Conservation (phyloP, 2,797 vertebrate genomes). For the Melanotaenia nigrans region DNA sequence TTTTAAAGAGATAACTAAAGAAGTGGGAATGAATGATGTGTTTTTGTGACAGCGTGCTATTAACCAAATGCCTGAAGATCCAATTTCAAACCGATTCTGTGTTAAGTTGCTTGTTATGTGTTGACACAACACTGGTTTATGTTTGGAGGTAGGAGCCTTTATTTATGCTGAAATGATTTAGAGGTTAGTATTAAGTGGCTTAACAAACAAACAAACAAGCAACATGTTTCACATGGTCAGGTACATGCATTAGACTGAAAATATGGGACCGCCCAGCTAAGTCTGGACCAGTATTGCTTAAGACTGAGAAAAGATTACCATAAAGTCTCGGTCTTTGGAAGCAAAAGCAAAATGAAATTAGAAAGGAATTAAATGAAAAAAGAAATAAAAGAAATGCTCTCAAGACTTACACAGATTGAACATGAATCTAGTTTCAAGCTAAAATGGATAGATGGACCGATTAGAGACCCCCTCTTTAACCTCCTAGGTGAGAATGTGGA, state of each 20-base stretch:
- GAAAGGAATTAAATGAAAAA: too few relatives aligned
- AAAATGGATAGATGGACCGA: not conserved
- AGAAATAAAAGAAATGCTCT: not conserved
- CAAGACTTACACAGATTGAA: not conserved
- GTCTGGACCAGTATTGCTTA: not conserved
- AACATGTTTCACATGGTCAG: too few relatives aligned
- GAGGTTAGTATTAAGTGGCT: not conserved
- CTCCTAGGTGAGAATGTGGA: not conserved
- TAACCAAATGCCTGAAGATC: not conserved
- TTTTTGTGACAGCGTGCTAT: not conserved
- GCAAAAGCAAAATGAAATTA: not conserved
- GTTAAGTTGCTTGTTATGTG: not conserved
- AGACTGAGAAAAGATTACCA: not conserved
- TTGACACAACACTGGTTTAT: not conserved
- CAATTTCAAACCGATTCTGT: not conserved
- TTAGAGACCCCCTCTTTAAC: not conserved
- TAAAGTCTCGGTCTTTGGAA: not conserved
- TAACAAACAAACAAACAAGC: not conserved
- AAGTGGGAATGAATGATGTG: not conserved
- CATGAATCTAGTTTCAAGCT: not conserved
- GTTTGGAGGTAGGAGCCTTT: not conserved
- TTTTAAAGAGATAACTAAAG: not conserved
- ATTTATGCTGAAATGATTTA: too few relatives aligned
- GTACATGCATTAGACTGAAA: too few relatives aligned
- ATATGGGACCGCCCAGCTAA: not conserved